Evolutionary conservation across 2,797 vertebrate genomes (phyloP).

Genomic region (Eulemur albifrons): DNA sequence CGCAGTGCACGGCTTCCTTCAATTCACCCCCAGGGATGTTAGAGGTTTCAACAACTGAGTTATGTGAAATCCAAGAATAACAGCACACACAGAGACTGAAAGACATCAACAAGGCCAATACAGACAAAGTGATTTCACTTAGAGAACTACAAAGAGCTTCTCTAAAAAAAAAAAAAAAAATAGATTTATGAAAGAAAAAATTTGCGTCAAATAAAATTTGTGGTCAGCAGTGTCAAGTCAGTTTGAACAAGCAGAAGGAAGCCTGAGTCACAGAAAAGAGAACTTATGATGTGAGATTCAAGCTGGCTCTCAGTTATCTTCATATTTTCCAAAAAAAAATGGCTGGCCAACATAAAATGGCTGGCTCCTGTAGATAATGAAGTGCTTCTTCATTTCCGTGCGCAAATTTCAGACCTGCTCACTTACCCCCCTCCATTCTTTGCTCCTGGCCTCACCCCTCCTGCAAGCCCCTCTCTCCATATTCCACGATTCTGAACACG

Average conservation of each 20-base stretch:
- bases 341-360: neutral
- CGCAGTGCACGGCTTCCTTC: accelerated
- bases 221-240: neutral
- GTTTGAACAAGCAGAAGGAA: neutral
- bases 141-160: neutral
- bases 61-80: neutral
- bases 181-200: neutral
- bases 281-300: neutral
- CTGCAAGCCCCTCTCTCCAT: neutral
- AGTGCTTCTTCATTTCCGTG: neutral
- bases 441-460: neutral
- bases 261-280: neutral
- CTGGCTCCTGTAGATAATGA: neutral
- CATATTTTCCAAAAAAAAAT: neutral
- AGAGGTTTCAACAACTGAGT: neutral
- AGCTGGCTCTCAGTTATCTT: neutral
- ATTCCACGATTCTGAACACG: neutral
- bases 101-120: neutral
- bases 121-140: neutral
- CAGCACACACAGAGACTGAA: neutral
- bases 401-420: neutral
- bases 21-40: neutral
- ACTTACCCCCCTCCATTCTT: neutral
- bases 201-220: neutral
- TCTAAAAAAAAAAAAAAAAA: neutral